Percentiles rank a stretch among this genome's conserved stretches.
These are phyloP conservation scores for Heliothis virescens DNA, from an alignment of 1,140 invertebrate species.

Conservation along the genomic window DNA sequence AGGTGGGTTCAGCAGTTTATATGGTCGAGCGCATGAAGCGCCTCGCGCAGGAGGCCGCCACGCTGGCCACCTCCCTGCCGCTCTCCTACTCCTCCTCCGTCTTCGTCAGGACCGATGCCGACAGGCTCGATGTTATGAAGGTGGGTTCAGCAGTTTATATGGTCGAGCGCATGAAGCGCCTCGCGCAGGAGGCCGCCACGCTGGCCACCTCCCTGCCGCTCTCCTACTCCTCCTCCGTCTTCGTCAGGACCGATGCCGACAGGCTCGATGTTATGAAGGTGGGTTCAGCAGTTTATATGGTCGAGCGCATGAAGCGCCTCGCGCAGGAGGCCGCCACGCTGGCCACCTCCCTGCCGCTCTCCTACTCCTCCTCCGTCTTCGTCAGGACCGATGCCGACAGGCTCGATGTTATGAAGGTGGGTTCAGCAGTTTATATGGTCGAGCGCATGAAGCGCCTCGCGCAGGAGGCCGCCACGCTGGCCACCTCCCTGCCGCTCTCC, in stretches of 20 bases:
- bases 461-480: constrained; percentile 98
- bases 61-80: constrained; percentile 96
- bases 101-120: constrained; percentile 98
- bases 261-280: constrained; percentile 98
- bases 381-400: constrained; percentile 97
- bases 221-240: constrained; percentile 97
- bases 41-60: constrained; percentile 98
- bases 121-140: constrained; percentile 98
- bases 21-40: constrained; percentile 96
- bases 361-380: constrained; percentile 97
- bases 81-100: constrained; percentile 97
- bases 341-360: constrained; percentile 97
- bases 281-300: no score
- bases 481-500: constrained; percentile 96
- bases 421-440: no score
- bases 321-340: constrained; percentile 98
- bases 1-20: no score
- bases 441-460: constrained; percentile 96
- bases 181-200: constrained; percentile 98
- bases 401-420: constrained; percentile 98
- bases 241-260: constrained; percentile 98
- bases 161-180: constrained; percentile 95
- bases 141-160: no score
- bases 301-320: constrained; percentile 95
- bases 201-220: constrained; percentile 97